Base-by-base conservation (phyloP, 2,797 vertebrate species). In the Cirrhinus molitorella region DNA sequence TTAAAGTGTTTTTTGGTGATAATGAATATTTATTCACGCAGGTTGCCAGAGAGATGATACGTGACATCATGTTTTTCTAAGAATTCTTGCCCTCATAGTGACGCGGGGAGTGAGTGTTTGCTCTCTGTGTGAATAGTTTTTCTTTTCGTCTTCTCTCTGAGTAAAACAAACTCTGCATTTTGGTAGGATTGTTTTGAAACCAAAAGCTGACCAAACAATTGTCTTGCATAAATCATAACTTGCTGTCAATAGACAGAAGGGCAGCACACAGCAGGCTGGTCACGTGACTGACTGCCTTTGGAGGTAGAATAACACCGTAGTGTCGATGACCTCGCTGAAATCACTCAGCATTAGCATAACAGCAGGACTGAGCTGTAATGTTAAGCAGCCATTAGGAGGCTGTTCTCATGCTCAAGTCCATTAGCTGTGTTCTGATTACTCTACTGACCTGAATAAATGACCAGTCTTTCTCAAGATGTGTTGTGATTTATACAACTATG, bases 281-380 rank as follows among this genome's bases (percentile, higher is more conserved):
- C 68, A 87, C 72, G 63, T 88, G 84, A 87, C 83, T 88, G 76
- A 87, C 83, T 88, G 76, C 81, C 85, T 90, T 81, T 88, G 53
- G 87, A 89, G 90, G 90, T 81, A 45, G 70, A 61, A 85, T 73
- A 90, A 89, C 68, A 83, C 81, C 2, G 25, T 9, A 1, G 80
- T 88, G 88, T 83, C 88, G 88, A 93, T 91, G 88, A 89, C 40
- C 86, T 91, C 88, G 70, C 85, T 88, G 87, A 77, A 89, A 77
- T 77, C 55, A 83, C 84, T 45, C 87, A 49, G 40, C 25, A 92
- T 92, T 91, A 91, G 80, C 89, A 91, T 88, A 90, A 78, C 89
- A 89, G 91, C 88, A 85, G 90, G 89, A 79, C 85, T 65, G 47
- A 3, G 21, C 53, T 79, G 47, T 86, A 85, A 92, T 8, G 61